These are phyloP conservation scores for Synergus umbraculus DNA, from an alignment of 2,888 invertebrate genomes.

Conservation along the genomic window DNA sequence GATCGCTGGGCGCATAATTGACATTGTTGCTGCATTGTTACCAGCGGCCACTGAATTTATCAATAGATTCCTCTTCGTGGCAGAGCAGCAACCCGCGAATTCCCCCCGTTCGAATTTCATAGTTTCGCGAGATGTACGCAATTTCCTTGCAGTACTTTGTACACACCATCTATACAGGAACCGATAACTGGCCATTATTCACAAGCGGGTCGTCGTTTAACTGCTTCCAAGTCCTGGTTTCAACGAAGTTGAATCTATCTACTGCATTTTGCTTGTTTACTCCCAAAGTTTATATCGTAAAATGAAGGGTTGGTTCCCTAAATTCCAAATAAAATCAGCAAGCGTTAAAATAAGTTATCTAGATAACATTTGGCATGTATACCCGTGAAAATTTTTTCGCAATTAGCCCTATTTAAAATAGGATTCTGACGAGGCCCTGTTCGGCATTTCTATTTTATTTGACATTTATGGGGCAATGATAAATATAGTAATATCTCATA, in stretches of 20 bases:
- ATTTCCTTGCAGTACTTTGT: slow-evolving; percentile 25
- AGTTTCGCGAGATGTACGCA: slow-evolving; percentile 57
- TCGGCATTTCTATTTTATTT: no score
- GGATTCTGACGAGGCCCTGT: no score
- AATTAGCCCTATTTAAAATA: no score
- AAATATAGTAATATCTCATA: no score
- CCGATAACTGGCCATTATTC: slow-evolving; percentile 42
- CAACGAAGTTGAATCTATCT: background rate
- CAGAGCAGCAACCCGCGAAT: slow-evolving; percentile 50
- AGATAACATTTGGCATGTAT: background rate
- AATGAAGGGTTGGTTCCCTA: background rate
- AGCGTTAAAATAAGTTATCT: background rate
- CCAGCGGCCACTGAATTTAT: slow-evolving; percentile 71
- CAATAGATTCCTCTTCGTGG: slow-evolving; percentile 65
- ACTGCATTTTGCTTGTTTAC: background rate
- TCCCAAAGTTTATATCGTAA: slow-evolving; percentile 3
- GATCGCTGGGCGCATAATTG: slow-evolving; percentile 71
- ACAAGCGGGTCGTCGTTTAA: slow-evolving; percentile 24
- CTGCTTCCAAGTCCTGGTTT: slow-evolving; percentile 24
- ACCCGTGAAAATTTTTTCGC: no score
- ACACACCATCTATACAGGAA: slow-evolving; percentile 26
- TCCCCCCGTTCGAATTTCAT: slow-evolving; percentile 59
- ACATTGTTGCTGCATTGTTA: slow-evolving; percentile 75
- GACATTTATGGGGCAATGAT: no score
- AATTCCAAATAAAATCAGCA: background rate